Conservation (phyloP, 2,888 invertebrate genomes). For the Netelia inedita region DNA sequence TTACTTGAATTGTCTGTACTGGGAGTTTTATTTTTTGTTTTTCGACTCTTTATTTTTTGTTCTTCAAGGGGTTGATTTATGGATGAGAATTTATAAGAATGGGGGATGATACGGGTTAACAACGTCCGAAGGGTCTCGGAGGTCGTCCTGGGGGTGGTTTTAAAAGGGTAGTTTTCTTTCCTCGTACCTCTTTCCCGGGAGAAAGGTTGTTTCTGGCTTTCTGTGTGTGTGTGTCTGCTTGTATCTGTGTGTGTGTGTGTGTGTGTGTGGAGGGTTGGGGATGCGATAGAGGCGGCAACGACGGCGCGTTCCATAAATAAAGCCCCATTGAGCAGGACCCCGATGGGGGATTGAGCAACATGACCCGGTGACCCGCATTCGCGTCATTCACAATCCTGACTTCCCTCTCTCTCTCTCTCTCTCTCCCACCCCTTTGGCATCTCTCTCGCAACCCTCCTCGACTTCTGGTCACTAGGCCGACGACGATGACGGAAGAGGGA, state of each 20-base stretch:
- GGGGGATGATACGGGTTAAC: conserved; percentile 8
- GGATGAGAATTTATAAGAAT: conserved; percentile 14
- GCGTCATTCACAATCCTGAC: conserved; percentile 84
- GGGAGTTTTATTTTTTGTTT: neutral
- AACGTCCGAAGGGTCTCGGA: conserved; percentile 6
- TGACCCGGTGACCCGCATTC: conserved; percentile 84
- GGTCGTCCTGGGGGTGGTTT: conserved; percentile 1
- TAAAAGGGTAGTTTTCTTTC: conserved; percentile 52
- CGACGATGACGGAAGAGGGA: conserved; percentile 45
- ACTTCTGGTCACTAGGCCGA: conserved; percentile 52
- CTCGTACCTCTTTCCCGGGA: neutral
- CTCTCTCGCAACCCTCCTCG: conserved; percentile 33
- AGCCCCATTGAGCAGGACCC: conserved; percentile 82
- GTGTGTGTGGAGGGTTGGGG: conserved; percentile 19
- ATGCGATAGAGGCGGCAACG: conserved; percentile 56
- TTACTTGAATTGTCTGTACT: neutral
- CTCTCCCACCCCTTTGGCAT: conserved; percentile 40
- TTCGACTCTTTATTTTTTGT: neutral
- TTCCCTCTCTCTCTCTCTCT: conserved; percentile 56
- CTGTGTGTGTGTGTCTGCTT: conserved; percentile 29
- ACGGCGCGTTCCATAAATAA: conserved; percentile 81
- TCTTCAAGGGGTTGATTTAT: neutral
- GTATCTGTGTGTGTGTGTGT: conserved; percentile 6
- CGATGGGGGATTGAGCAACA: conserved; percentile 79
- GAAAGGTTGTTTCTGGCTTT: neutral